phyloP scores from a whole-genome alignment of 1,140 invertebrate genomes.

The Zaprionus gabonicus region DNA sequence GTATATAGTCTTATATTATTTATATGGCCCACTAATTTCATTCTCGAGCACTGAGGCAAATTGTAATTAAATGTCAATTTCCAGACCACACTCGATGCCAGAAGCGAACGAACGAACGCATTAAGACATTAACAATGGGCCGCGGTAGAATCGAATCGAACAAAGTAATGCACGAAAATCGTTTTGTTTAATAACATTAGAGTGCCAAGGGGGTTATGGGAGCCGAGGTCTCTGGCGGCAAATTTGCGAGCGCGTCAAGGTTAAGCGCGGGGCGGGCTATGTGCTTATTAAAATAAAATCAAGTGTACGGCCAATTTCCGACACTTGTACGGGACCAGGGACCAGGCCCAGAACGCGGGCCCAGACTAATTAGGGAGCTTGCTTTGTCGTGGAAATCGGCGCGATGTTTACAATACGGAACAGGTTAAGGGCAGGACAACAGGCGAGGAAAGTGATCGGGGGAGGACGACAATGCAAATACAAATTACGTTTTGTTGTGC shows the following conservation, averaged over 20 bases:
- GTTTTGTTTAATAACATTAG: conserved; percentile 40
- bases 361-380: conserved; percentile 64
- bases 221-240: conserved; percentile 18
- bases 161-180: conserved; percentile 37
- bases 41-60: conserved; percentile 17
- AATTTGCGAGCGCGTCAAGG: conserved; percentile 59
- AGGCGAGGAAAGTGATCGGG: neutral
- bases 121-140: conserved; percentile 60
- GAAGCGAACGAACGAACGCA: conserved; percentile 25
- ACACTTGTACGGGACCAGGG: conserved; percentile 21
- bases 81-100: conserved; percentile 25
- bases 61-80: conserved; percentile 76
- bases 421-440: conserved; percentile 12
- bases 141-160: conserved; percentile 20
- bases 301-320: conserved; percentile 63
- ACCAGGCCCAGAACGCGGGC: conserved; percentile 22
- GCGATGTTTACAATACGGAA: conserved; percentile 30
- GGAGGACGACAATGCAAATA: conserved; percentile 32
- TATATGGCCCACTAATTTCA: conserved; percentile 54
- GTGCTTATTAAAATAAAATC: conserved; percentile 75
- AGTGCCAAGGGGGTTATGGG: neutral
- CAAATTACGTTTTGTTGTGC: conserved; percentile 57
- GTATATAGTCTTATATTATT: conserved; percentile 18
- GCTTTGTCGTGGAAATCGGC: conserved; percentile 27
- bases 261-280: conserved; percentile 10